phyloP scores from a whole-genome alignment of 2,797 vertebrate species.

The Anolis apletophallus region DNA sequence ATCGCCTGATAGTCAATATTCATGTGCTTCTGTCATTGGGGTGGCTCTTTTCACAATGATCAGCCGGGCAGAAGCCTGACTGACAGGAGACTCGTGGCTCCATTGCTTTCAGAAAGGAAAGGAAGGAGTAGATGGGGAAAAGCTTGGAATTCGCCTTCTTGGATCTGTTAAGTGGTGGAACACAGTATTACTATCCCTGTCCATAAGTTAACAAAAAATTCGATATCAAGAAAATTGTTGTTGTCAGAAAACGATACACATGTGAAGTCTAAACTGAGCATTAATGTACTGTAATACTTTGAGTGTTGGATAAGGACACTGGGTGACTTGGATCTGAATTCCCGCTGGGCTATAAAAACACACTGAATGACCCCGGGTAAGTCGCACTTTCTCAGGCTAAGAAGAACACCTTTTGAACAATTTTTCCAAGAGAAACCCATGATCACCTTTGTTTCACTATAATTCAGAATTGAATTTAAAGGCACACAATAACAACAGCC shows the following conservation, averaged over 20 bases:
- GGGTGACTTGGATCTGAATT: not conserved
- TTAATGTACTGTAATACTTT: not conserved
- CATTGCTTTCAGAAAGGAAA: slow-evolving; percentile 33
- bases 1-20: slow-evolving; percentile 75
- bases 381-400: no score
- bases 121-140: slow-evolving; percentile 27
- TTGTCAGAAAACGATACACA: no score
- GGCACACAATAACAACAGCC: no score
- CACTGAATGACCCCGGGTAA: no score
- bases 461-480: no score
- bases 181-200: not conserved
- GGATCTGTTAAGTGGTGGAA: not conserved
- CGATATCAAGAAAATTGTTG: no score
- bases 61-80: slow-evolving; percentile 82
- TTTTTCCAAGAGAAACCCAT: no score
- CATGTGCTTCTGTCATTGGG: slow-evolving; percentile 72
- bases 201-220: not conserved
- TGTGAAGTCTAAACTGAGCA: not conserved
- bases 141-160: not conserved
- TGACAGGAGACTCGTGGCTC: slow-evolving; percentile 89
- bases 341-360: not conserved
- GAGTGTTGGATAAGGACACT: not conserved
- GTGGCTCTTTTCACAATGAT: slow-evolving; percentile 72
- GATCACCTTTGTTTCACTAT: no score
- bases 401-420: no score